Evolutionary conservation across 2,888 invertebrate genomes (phyloP).

Genomic region (Ellobium chinense): DNA sequence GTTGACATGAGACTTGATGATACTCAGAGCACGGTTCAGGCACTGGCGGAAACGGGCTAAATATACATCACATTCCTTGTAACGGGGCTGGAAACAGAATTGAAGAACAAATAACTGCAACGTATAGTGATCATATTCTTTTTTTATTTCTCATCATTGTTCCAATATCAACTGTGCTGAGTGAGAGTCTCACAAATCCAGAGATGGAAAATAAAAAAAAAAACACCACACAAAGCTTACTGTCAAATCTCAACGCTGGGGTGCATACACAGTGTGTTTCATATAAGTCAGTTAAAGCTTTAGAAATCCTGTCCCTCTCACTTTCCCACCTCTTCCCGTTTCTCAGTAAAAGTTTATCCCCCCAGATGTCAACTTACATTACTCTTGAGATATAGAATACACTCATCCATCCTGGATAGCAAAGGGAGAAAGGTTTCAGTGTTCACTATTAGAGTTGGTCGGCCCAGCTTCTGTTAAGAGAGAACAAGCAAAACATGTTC

Average conservation of each 20-base stretch:
- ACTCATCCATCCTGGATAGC: constrained; percentile 90
- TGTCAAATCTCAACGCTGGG: no score
- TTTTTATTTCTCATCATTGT: neutral
- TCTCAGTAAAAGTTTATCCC: no score
- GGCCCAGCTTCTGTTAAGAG: constrained; percentile 84
- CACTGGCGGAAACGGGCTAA: constrained; percentile 91
- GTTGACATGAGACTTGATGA: constrained; percentile 89
- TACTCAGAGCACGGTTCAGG: constrained; percentile 87
- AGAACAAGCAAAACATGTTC: neutral
- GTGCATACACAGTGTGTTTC: no score
- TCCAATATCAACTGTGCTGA: neutral
- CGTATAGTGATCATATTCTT: neutral
- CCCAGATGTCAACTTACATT: constrained; percentile 90
- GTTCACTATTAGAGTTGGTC: constrained; percentile 89
- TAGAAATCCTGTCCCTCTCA: no score
- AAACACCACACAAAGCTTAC: no score
- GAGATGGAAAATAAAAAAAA: no score
- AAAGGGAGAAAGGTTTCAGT: constrained; percentile 91
- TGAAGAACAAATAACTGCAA: neutral
- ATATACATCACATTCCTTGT: constrained; percentile 91
- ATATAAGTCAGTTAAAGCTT: no score
- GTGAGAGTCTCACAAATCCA: no score
- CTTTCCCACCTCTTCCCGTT: no score
- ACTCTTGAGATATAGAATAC: constrained; percentile 89
- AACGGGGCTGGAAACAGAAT: constrained; percentile 83